A percentile compares a stretch with the other conserved stretches of the same genome.
Conservation (phyloP, 2,797 vertebrate genomes). For the Hydrocynus forskahlii region DNA sequence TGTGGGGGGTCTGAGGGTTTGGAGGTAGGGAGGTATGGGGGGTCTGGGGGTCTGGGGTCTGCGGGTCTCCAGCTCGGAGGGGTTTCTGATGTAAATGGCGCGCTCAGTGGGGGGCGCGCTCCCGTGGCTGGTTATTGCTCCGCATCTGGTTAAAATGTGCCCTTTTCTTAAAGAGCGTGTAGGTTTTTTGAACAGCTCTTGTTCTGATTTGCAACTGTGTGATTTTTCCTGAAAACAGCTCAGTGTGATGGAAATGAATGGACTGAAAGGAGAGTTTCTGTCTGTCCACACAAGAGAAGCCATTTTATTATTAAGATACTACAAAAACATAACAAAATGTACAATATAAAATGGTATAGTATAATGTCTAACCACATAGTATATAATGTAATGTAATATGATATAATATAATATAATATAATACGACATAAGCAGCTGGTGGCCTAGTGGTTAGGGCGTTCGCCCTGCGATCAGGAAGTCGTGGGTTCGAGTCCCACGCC, state of each 20-base stretch:
- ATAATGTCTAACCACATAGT: too few species aligned
- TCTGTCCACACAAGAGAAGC: too few species aligned
- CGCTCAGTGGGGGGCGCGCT: constrained; percentile 62
- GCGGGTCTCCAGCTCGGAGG: constrained; percentile 51
- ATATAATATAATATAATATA: too few species aligned
- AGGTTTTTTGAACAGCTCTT: constrained; percentile 67
- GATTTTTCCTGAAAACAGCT: constrained; percentile 68
- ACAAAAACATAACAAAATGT: too few species aligned
- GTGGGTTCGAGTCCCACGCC: too few species aligned
- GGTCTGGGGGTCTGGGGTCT: constrained; percentile 47
- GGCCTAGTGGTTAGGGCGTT: too few species aligned
- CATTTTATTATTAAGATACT: too few species aligned
- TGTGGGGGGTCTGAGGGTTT: too few species aligned
- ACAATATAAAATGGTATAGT: too few species aligned
- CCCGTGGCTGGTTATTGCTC: constrained; percentile 73
- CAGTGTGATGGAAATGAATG: constrained; percentile 79
- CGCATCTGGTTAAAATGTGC: constrained; percentile 79
- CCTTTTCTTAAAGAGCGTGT: constrained; percentile 73
- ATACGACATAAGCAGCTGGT: too few species aligned
- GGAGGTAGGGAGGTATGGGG: not conserved
- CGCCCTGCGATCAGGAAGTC: too few species aligned
- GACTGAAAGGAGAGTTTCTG: constrained; percentile 47
- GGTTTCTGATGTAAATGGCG: constrained; percentile 70
- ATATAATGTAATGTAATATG: too few species aligned
- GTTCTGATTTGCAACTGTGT: constrained; percentile 75